Conservation (phyloP, 2,888 invertebrate species). For the Drosophila subquinaria region DNA sequence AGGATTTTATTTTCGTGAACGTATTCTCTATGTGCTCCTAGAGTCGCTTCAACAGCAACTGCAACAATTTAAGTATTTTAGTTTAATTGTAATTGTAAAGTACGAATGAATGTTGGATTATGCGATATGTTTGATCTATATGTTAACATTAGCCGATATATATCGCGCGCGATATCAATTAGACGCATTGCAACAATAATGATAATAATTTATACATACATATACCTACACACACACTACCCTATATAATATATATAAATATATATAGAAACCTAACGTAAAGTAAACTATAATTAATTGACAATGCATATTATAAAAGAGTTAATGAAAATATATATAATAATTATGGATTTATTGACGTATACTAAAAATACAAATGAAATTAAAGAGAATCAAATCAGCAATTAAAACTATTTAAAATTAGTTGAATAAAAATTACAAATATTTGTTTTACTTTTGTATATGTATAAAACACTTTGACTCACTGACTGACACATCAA, state of each 20-base stretch:
- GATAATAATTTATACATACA: slow-evolving; percentile 60
- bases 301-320: slow-evolving; percentile 55
- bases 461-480: too few species aligned
- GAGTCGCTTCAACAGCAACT: slow-evolving; percentile 50
- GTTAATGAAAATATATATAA: slow-evolving; percentile 38
- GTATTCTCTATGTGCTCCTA: slow-evolving; percentile 57
- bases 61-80: slow-evolving; percentile 62
- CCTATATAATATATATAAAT: slow-evolving; percentile 35
- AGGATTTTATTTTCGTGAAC: slow-evolving; percentile 39
- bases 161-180: slow-evolving; percentile 44
- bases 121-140: slow-evolving; percentile 7
- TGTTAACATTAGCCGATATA: slow-evolving; percentile 42
- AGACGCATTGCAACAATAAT: slow-evolving; percentile 55
- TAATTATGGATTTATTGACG: slow-evolving; percentile 42
- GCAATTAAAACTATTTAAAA: slow-evolving; percentile 73
- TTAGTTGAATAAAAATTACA: slow-evolving; percentile 62
- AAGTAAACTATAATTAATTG: slow-evolving; percentile 38
- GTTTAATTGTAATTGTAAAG: slow-evolving; percentile 59
- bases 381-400: slow-evolving; percentile 62
- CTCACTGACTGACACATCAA: too few species aligned
- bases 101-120: slow-evolving; percentile 34
- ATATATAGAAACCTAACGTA: slow-evolving; percentile 32
- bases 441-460: neutral
- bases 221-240: slow-evolving; percentile 29
- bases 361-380: slow-evolving; percentile 64